A percentile compares a stretch with the other conserved stretches of the same genome.
These are phyloP conservation scores for Actinia tenebrosa DNA, from an alignment of 64 coral and sea anemone genomes.

Conservation along the genomic window DNA sequence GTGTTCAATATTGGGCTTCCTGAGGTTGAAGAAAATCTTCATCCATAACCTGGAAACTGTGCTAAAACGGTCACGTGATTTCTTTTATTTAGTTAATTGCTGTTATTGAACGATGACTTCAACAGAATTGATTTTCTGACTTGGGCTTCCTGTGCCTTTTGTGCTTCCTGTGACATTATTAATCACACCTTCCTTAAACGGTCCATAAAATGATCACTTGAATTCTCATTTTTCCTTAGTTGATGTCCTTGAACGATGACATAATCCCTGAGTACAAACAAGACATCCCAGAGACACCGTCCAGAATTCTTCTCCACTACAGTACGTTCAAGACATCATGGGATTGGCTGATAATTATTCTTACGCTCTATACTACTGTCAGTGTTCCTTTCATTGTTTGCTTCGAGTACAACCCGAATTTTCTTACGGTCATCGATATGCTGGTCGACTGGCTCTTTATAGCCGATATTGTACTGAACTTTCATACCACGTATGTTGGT, in stretches of 20 bases:
- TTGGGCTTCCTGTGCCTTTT: too few relatives aligned
- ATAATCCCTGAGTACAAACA: slow-evolving; percentile 92
- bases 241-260: slow-evolving; percentile 88
- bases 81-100: too few relatives aligned
- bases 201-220: not conserved
- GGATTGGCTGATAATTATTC: slow-evolving; percentile 90
- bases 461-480: slow-evolving; percentile 91
- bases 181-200: too few relatives aligned
- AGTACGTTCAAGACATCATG: slow-evolving; percentile 70
- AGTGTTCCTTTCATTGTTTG: slow-evolving; percentile 90
- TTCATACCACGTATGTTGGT: slow-evolving; percentile 87
- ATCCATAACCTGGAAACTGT: too few relatives aligned
- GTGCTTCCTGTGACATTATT: too few relatives aligned
- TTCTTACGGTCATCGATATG: slow-evolving; percentile 52
- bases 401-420: slow-evolving; percentile 11
- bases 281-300: slow-evolving; percentile 70
- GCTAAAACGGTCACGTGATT: too few relatives aligned
- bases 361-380: slow-evolving; percentile 85
- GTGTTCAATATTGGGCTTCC: too few relatives aligned
- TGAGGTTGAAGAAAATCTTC: too few relatives aligned
- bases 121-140: too few relatives aligned
- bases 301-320: slow-evolving; percentile 86
- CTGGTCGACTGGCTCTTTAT: slow-evolving; percentile 86
- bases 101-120: too few relatives aligned
- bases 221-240: slow-evolving; percentile 44